Evolutionary conservation across 1,140 invertebrate species (phyloP), one percentile per base, ranked within the genome.

Genomic region (Papilio glaucus): DNA sequence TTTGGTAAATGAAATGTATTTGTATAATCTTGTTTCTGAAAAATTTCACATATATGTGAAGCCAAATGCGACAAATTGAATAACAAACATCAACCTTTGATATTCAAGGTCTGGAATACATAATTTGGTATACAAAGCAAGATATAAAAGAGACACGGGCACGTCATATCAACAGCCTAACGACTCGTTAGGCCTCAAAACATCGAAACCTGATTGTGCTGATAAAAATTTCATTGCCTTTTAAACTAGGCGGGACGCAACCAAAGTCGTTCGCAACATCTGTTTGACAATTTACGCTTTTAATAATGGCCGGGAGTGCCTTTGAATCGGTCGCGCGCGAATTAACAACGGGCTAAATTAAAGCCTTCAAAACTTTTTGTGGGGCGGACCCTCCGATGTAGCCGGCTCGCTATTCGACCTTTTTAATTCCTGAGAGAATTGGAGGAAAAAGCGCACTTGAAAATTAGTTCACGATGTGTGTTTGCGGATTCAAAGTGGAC

Each of bases 221-320:
- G 74, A 71, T 72, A 76, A 73, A 85, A 85, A 79, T 83, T 88
- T 85, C 81, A 85, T 83, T 85, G 81, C 83, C 75, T 86, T 88
- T 91, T 86, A 89, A 89, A 85, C 81, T 81, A 79, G 73, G 74
- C 80, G 75, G 82, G 79, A 84, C 82, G 80, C 81, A 79, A 81
- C 79, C 80, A 74, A 82, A 86, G 87, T 86, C 88, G 86, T 91
- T 90, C 79, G 78, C 72, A 82, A 85, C 87, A 91, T 87, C 88
- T 91, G 89, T 87, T 88, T 88, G 88, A 91, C 89, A 90, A 90
- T 91, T 90, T 89, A 90, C 88, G 89, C 85, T 86, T 89, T 91
- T 90, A 91, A 91, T 91, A 91, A 90, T 89, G 83, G 88, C 82
- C 81, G 82, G 72, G 81, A 77, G 71, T 80, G 88, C 85, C 87